phyloP scores from a whole-genome alignment of 2,113 vertebrate species.

The Capreolus pygargus region DNA sequence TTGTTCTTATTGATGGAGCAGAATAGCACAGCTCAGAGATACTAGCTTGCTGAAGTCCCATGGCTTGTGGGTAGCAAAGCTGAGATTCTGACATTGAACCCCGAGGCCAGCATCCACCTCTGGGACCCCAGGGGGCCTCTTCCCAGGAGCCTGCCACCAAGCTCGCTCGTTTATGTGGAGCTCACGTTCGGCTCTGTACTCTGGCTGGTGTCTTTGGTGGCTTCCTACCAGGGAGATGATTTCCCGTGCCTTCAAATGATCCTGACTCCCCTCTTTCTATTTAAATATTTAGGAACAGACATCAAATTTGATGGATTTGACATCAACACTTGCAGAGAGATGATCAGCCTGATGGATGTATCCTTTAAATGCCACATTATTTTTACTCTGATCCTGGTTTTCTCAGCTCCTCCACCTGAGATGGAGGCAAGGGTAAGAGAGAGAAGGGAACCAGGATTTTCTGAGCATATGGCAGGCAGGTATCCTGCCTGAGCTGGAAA shows the following conservation, averaged over 20 bases:
- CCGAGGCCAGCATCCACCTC: fast-evolving
- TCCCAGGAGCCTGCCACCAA: fast-evolving
- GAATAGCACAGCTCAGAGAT: neutral
- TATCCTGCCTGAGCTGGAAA: neutral
- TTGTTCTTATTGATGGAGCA: neutral
- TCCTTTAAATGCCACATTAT: conserved; percentile 80
- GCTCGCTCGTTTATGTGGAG: neutral
- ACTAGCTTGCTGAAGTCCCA: neutral
- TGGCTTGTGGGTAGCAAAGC: neutral
- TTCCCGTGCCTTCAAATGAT: neutral
- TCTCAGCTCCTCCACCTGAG: neutral
- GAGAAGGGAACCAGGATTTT: neutral
- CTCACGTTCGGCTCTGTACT: fast-evolving
- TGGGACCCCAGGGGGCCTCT: too few species aligned
- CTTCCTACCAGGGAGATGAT: neutral
- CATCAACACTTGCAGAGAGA: conserved; percentile 87
- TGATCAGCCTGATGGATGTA: conserved; percentile 94
- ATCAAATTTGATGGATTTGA: conserved; percentile 91
- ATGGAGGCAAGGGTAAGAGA: neutral
- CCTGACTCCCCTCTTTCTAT: conserved; percentile 19
- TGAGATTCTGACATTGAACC: neutral
- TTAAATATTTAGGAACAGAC: conserved; percentile 84
- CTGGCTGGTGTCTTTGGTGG: neutral
- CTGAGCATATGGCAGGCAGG: neutral
- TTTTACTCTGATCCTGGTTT: neutral